phyloP scores from a whole-genome alignment of 2,113 vertebrate species.

The Sciurus niger region DNA sequence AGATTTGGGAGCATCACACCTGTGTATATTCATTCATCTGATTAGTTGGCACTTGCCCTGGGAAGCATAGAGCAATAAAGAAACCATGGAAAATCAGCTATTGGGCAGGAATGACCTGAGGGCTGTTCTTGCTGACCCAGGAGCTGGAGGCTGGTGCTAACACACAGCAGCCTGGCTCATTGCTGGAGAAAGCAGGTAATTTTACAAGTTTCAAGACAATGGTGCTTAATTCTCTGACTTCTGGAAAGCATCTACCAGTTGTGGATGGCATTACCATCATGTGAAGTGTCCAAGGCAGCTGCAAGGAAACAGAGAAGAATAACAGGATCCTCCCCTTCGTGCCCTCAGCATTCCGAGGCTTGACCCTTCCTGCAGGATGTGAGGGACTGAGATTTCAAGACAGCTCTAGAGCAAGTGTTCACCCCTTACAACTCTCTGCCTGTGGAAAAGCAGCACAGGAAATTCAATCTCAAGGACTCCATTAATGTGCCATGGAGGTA shows the following conservation, averaged over 20 bases:
- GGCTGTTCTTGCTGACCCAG: no score
- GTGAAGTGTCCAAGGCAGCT: background rate
- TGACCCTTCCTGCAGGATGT: background rate
- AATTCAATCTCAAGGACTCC: background rate
- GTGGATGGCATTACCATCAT: fast-evolving
- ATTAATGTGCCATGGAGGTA: background rate
- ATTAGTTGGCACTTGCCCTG: background rate
- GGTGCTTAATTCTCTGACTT: background rate
- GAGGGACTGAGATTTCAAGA: background rate
- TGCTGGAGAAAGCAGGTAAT: fast-evolving
- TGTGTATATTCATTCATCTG: background rate
- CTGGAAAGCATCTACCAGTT: background rate
- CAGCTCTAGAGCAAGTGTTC: background rate
- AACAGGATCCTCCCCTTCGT: background rate
- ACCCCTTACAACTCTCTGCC: background rate
- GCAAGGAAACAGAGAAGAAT: background rate
- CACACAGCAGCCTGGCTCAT: no score
- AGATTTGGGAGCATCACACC: background rate
- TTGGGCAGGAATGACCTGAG: fast-evolving
- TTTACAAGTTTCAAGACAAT: fast-evolving
- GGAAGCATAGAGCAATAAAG: no score
- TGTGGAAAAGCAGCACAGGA: background rate
- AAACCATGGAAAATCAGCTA: fast-evolving
- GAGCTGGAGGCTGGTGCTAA: fast-evolving
- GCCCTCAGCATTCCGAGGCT: no score